Evolutionary conservation across 2,113 vertebrate species (phyloP).

Genomic region (Spizaetus ornatus): DNA sequence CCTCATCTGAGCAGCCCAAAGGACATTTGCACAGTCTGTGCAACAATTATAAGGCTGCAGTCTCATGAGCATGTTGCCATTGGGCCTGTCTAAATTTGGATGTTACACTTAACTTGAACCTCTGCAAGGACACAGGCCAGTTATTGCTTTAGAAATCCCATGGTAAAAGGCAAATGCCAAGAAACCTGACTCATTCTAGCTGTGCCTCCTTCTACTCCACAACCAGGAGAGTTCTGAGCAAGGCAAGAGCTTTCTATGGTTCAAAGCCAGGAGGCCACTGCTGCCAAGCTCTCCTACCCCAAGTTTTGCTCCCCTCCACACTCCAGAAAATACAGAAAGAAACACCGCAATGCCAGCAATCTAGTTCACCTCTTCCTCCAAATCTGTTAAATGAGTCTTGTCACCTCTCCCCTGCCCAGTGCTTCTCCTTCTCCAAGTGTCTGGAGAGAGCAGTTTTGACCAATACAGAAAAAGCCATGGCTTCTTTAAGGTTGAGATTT

Average conservation of each 20-base stretch:
- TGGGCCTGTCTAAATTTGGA: not conserved
- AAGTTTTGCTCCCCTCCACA: not conserved
- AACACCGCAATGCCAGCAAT: not conserved
- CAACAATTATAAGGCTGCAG: not conserved
- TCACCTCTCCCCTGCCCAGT: not conserved
- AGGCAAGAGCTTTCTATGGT: not conserved
- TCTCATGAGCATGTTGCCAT: not conserved
- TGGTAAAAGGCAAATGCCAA: not conserved
- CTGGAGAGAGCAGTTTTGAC: not conserved
- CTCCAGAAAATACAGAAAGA: not conserved
- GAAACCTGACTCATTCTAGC: not conserved
- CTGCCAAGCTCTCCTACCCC: not conserved
- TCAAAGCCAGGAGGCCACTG: not conserved
- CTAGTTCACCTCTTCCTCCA: not conserved
- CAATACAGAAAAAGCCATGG: not conserved
- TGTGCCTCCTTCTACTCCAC: not conserved
- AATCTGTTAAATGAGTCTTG: not conserved
- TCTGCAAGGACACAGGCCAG: not conserved
- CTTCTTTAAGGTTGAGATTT: not conserved
- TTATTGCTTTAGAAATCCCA: not conserved
- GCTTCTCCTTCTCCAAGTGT: not conserved
- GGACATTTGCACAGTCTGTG: not conserved
- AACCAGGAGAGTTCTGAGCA: not conserved
- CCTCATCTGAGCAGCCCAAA: not conserved
- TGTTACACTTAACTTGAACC: not conserved